phyloP scores from a whole-genome alignment of 2,113 vertebrate species.

The Chionomys nivalis region DNA sequence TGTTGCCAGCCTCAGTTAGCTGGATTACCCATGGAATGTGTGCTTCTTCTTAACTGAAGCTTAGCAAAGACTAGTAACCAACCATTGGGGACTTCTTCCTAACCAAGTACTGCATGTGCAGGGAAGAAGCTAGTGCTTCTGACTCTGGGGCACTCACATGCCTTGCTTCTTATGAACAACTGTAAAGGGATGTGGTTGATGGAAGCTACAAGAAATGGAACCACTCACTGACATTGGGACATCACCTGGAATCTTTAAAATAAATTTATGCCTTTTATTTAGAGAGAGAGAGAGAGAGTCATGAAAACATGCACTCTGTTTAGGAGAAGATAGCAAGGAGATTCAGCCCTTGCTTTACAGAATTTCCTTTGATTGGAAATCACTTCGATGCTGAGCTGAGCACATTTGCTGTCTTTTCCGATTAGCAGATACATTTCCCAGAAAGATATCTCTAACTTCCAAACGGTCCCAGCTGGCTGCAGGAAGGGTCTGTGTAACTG shows the following conservation, averaged over 20 bases:
- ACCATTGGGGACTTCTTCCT: not conserved
- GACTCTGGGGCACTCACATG: not conserved
- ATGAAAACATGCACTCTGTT: conserved; percentile 12
- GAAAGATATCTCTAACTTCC: conserved; percentile 41
- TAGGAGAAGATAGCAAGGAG: not conserved
- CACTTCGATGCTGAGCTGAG: conserved; percentile 23
- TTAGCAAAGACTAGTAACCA: not conserved
- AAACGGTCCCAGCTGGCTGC: conserved; percentile 55
- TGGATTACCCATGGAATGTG: not conserved
- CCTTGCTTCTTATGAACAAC: not conserved
- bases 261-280: conserved; percentile 61
- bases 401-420: conserved; percentile 48
- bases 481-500: conserved; percentile 69
- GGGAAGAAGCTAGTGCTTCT: not conserved
- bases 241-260: conserved; percentile 55
- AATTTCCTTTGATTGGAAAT: conserved; percentile 59
- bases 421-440: conserved; percentile 70
- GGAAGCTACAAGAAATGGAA: not conserved
- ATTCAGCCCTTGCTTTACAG: not conserved
- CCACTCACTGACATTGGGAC: not conserved
- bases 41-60: conserved; percentile 27
- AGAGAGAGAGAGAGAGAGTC: not conserved
- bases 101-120: not conserved
- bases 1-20: not conserved
- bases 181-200: not conserved